These are phyloP conservation scores for Crocodylus rhombifer DNA, from an alignment of 2,797 vertebrate genomes.

Conservation along the genomic window DNA sequence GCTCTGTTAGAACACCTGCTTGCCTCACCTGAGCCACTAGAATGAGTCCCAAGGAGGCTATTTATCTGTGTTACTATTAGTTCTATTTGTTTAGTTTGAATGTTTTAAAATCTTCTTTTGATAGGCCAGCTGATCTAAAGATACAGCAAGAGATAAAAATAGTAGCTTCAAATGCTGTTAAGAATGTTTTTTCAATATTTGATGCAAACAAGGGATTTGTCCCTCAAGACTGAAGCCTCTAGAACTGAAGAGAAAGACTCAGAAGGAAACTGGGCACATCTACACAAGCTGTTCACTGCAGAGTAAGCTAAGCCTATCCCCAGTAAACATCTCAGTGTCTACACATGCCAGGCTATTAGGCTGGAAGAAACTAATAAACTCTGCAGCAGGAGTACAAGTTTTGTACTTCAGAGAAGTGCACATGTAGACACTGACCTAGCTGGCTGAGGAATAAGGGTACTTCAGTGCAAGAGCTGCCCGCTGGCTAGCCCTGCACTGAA, in stretches of 20 bases:
- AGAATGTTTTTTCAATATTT: background rate
- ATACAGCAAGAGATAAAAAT: background rate
- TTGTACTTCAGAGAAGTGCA: too few relatives aligned
- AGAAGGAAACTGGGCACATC: background rate
- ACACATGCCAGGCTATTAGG: too few relatives aligned
- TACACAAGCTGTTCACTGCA: too few relatives aligned
- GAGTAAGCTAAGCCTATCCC: too few relatives aligned
- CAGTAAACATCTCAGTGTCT: too few relatives aligned
- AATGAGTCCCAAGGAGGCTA: background rate
- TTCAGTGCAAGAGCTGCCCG: too few relatives aligned
- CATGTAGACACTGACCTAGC: too few relatives aligned
- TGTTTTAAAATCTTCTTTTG: background rate
- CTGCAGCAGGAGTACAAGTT: too few relatives aligned
- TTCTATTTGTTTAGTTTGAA: conserved; percentile 6
- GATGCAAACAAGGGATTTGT: background rate
- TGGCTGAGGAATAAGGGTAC: too few relatives aligned
- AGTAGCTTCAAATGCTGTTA: background rate
- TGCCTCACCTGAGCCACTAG: background rate
- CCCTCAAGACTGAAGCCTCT: conserved; percentile 7
- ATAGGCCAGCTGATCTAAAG: background rate
- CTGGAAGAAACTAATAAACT: too few relatives aligned
- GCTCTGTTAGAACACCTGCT: background rate
- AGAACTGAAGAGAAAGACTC: background rate
- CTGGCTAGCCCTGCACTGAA: too few relatives aligned
- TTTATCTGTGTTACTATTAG: background rate